Conservation (phyloP, 2,113 vertebrate species). For the Sclerurus mexicanus region DNA sequence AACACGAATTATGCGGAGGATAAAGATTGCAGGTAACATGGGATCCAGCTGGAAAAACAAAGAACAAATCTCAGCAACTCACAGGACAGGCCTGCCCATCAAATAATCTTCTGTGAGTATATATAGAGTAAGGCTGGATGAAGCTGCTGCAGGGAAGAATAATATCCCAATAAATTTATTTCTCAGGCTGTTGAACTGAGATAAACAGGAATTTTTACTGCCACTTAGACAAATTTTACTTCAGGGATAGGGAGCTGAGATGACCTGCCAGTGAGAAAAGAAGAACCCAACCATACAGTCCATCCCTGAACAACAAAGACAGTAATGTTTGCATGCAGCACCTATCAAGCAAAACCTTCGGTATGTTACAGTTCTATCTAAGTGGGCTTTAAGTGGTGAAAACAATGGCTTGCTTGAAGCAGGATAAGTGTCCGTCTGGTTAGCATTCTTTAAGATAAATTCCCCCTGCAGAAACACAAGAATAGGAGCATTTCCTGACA, state of each 20-base stretch:
- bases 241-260: background rate
- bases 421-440: background rate
- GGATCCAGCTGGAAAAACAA: background rate
- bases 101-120: background rate
- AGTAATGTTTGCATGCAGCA: background rate
- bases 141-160: background rate
- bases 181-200: background rate
- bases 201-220: background rate
- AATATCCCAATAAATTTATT: background rate
- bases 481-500: background rate
- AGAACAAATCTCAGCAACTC: background rate
- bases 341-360: background rate
- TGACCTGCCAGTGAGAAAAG: background rate
- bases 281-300: background rate
- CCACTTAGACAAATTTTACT: background rate
- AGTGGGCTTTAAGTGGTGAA: background rate
- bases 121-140: background rate
- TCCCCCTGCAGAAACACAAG: background rate
- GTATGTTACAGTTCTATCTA: background rate
- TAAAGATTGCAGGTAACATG: background rate
- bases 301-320: background rate
- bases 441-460: background rate
- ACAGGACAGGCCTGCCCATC: background rate
- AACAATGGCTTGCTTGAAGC: background rate
- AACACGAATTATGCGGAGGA: background rate